phyloP scores from a whole-genome alignment of 1,140 invertebrate genomes.

The Drosophila yakuba region DNA sequence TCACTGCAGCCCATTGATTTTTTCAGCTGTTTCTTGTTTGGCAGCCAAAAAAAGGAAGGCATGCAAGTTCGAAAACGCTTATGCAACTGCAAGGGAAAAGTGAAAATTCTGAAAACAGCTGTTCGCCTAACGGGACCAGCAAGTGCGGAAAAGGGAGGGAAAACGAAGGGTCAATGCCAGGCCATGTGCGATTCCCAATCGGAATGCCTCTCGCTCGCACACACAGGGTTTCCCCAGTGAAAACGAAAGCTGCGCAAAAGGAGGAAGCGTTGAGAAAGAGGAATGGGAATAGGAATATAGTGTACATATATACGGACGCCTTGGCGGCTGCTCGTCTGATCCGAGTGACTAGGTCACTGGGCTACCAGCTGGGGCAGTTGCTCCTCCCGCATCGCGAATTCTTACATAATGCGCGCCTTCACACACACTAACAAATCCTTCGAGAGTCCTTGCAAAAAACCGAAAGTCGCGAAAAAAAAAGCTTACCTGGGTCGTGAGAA shows the following conservation, averaged over 20 bases:
- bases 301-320: constrained; percentile 6
- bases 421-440: constrained; percentile 18
- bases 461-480: neutral
- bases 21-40: constrained; percentile 43
- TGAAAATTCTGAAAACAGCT: constrained; percentile 24
- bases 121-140: constrained; percentile 6
- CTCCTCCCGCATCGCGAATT: constrained; percentile 11
- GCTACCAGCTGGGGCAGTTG: constrained; percentile 57
- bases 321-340: constrained; percentile 63
- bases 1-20: constrained; percentile 21
- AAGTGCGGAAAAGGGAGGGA: constrained; percentile 3
- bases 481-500: constrained; percentile 78
- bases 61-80: constrained; percentile 18
- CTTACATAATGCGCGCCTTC: constrained; percentile 41
- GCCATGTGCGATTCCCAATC: constrained; percentile 59
- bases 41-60: constrained; percentile 17
- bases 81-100: constrained; percentile 31
- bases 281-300: neutral
- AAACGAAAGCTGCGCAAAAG: constrained; percentile 67
- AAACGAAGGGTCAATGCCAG: constrained; percentile 65
- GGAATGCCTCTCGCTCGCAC: constrained; percentile 7
- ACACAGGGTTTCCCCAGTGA: constrained; percentile 20
- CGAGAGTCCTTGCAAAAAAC: constrained; percentile 6
- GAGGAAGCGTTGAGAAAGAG: neutral
- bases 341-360: constrained; percentile 52